A percentile compares a stretch with the other conserved stretches of the same genome.
Evolutionary conservation across 2,797 vertebrate species (phyloP).

Genomic region (Thalassophryne amazonica): DNA sequence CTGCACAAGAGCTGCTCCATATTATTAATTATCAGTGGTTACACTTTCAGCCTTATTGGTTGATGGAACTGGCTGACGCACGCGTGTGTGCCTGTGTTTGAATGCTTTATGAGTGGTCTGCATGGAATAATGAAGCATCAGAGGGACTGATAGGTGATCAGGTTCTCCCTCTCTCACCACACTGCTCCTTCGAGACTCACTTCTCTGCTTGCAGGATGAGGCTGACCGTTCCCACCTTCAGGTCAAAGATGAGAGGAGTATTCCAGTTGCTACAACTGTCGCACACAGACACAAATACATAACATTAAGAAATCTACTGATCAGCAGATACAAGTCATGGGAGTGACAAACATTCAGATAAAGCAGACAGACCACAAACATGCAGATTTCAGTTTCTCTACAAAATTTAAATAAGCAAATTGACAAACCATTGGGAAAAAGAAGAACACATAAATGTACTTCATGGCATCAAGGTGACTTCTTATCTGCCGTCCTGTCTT

Average conservation of each 20-base stretch:
- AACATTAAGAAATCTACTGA: no score
- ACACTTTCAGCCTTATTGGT: constrained; percentile 60
- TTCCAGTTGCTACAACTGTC: constrained; percentile 95
- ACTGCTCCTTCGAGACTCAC: constrained; percentile 72
- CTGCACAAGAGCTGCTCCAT: constrained; percentile 66
- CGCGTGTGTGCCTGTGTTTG: background rate
- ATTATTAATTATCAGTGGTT: constrained; percentile 64
- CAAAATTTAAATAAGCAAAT: no score
- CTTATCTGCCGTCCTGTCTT: no score
- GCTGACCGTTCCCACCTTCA: constrained; percentile 95
- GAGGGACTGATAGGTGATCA: constrained; percentile 47
- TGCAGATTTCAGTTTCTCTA: no score
- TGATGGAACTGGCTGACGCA: constrained; percentile 41
- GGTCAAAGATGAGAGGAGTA: constrained; percentile 95
- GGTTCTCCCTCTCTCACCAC: constrained; percentile 32
- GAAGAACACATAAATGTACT: no score
- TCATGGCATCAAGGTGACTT: no score
- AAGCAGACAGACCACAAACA: background rate
- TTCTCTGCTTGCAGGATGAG: constrained; percentile 94
- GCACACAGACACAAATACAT: constrained; percentile 30
- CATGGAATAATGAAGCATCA: constrained; percentile 57
- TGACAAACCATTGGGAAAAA: no score
- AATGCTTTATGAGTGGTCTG: constrained; percentile 45
- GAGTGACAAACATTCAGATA: constrained; percentile 1
- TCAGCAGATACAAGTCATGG: no score